Percentiles rank a stretch among this genome's conserved stretches.
These are phyloP conservation scores for Lynx canadensis DNA, from an alignment of 2,113 vertebrate species.

Conservation along the genomic window DNA sequence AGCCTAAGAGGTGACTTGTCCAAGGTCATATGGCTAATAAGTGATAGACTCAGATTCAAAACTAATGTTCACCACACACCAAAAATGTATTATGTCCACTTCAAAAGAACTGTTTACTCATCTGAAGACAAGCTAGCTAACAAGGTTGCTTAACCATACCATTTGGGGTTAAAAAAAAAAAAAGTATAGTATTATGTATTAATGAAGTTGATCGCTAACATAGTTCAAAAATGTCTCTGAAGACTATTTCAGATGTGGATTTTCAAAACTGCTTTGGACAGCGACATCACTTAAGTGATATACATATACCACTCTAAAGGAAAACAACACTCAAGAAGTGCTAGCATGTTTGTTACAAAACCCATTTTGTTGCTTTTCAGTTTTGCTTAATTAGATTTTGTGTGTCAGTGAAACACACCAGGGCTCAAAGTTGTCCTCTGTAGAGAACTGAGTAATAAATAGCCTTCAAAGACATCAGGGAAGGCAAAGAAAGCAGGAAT, in stretches of 20 bases:
- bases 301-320: slow-evolving; percentile 14
- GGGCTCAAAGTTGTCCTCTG: slow-evolving; percentile 16
- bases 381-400: slow-evolving; percentile 54
- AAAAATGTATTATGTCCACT: background rate
- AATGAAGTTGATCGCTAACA: background rate
- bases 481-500: background rate
- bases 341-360: slow-evolving; percentile 21
- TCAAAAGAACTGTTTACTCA: slow-evolving; percentile 37
- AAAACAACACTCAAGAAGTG: background rate
- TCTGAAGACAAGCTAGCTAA: background rate
- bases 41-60: slow-evolving; percentile 34
- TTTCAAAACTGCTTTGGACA: slow-evolving; percentile 58
- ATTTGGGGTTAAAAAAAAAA: background rate
- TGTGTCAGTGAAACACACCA: background rate
- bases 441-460: slow-evolving; percentile 14
- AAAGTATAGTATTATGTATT: background rate
- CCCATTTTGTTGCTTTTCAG: slow-evolving; percentile 34
- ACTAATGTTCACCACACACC: background rate
- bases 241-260: slow-evolving; percentile 18
- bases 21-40: slow-evolving; percentile 3
- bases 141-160: slow-evolving; percentile 6
- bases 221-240: slow-evolving; percentile 37
- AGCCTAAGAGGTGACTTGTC: background rate
- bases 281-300: background rate
- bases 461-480: slow-evolving; percentile 39